Evolutionary conservation across 35 echinoderm and acorn worm genomes (phyloP), one percentile per base, ranked within the genome.

Genomic region (Nesometra sesokonis): DNA sequence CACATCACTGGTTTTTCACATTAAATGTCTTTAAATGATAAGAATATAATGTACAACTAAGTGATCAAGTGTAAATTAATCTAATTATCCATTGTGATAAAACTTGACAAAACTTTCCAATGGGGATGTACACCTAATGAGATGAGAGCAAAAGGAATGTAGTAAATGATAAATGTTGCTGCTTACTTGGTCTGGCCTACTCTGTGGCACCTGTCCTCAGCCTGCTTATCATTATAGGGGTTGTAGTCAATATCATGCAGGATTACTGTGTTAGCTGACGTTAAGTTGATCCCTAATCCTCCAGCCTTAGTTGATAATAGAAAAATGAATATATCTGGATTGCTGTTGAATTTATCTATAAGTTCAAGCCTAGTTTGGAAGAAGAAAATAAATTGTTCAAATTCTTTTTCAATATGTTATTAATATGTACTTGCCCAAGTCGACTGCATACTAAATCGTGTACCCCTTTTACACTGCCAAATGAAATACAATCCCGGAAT

Each of bases 161-260:
- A 31, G 30, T 17, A 9, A 34, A 5, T 35, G 29, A 82, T 31
- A 82, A 32, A 0, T 0, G 13, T 40, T 5, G 15, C 23, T 33
- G 80, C 80, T 85, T 89, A 94, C 95, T 84, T 97, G 17, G 87
- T 97, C 46, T 97, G 95, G 57, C 95, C 95, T 0, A 97, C 91
- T 85, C 95, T 86, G 78, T 97, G 95, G 37, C 91, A 97, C 37
- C 95, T 86, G 35, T 97, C 95, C 79, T 97, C 95, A 31, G 95
- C 95, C 57, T 97, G 95, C 78, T 97, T 97, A 76, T 97, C 95
- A 85, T 94, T 97, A 77, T 97, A 93, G 2, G 95, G 95, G 77
- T 97, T 97, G 85, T 86, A 97, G 79, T 97, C 95, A 80, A 97
- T 97, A 38, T 97, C 95, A 83, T 97, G 92, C 0, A 97, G 81